Evolutionary conservation across 92 coral and sea anemone genomes (phyloP).

Genomic region (Nematostella vectensis): DNA sequence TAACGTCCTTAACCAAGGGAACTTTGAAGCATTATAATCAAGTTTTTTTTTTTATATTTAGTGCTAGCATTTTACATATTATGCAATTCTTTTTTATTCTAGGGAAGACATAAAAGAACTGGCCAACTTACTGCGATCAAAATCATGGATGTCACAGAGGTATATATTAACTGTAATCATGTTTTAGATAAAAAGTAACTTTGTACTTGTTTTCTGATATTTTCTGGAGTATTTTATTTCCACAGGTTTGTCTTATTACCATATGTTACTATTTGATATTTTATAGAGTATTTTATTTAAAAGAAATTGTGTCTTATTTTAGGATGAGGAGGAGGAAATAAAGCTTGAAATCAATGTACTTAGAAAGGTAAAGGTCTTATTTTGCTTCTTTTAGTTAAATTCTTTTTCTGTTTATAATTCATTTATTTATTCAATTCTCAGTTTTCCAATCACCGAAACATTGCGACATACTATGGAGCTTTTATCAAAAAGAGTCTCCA

Average conservation of each 20-base stretch:
- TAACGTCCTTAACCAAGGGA: too few relatives aligned
- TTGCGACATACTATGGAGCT: constrained; percentile 99
- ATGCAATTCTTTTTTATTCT: constrained; percentile 4
- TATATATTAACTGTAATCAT: too few relatives aligned
- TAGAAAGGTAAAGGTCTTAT: constrained; percentile 62
- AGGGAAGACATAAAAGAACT: constrained; percentile 98
- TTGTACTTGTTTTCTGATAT: too few relatives aligned
- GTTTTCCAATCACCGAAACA: constrained; percentile 95
- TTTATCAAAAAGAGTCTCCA: constrained; percentile 84
- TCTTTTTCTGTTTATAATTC: background rate
- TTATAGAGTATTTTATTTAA: too few relatives aligned
- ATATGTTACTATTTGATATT: too few relatives aligned
- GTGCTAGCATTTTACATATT: too few relatives aligned
- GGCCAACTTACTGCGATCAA: constrained; percentile 98
- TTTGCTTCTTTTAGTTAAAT: too few relatives aligned
- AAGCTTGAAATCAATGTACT: constrained; percentile 93
- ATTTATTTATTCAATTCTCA: constrained; percentile 12
- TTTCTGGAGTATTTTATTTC: too few relatives aligned
- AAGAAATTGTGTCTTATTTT: constrained; percentile 2
- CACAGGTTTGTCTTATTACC: too few relatives aligned
- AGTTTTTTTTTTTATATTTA: too few relatives aligned
- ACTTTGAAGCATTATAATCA: too few relatives aligned
- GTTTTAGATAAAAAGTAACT: too few relatives aligned
- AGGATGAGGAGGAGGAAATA: constrained; percentile 99
- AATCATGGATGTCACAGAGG: constrained; percentile 99